phyloP scores from a whole-genome alignment of 1,140 invertebrate genomes.

The Wasmannia auropunctata region DNA sequence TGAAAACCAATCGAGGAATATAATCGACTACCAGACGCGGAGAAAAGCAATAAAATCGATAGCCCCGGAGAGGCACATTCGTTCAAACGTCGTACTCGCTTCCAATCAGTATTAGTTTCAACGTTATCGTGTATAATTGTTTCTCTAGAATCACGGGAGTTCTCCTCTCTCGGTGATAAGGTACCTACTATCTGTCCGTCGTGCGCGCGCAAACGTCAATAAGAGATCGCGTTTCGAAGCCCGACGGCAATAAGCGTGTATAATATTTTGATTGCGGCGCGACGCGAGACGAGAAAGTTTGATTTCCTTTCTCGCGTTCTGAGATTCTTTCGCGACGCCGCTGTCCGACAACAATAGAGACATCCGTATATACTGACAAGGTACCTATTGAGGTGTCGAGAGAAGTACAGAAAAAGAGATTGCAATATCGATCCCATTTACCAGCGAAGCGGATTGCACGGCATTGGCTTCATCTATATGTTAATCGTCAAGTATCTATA shows the following conservation, averaged over 20 bases:
- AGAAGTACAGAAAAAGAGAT: not conserved
- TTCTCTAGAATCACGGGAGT: not conserved
- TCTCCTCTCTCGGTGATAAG: not conserved
- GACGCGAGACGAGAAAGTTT: conserved; percentile 62
- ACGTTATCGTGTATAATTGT: not conserved
- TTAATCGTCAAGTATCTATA: not conserved
- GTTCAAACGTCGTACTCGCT: not conserved
- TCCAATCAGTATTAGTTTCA: not conserved
- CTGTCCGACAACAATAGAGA: conserved; percentile 40
- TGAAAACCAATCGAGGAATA: not conserved
- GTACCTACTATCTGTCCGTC: not conserved
- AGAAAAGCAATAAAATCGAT: not conserved
- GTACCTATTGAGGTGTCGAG: conserved; percentile 15
- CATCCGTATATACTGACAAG: not conserved
- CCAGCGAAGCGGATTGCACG: not conserved
- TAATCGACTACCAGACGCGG: not conserved
- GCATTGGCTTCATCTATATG: conserved; percentile 3
- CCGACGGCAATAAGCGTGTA: conserved; percentile 32
- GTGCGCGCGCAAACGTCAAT: conserved; percentile 8
- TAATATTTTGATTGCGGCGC: conserved; percentile 65
- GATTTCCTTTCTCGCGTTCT: conserved; percentile 60
- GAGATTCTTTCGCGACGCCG: conserved; percentile 4
- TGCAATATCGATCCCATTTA: conserved; percentile 10
- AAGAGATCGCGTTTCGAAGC: conserved; percentile 47
- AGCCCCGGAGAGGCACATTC: not conserved